Percentiles rank a stretch among this genome's conserved stretches.
These are phyloP conservation scores for Neolamprologus ventralis DNA, from an alignment of 2,113 vertebrate species.

Conservation along the genomic window DNA sequence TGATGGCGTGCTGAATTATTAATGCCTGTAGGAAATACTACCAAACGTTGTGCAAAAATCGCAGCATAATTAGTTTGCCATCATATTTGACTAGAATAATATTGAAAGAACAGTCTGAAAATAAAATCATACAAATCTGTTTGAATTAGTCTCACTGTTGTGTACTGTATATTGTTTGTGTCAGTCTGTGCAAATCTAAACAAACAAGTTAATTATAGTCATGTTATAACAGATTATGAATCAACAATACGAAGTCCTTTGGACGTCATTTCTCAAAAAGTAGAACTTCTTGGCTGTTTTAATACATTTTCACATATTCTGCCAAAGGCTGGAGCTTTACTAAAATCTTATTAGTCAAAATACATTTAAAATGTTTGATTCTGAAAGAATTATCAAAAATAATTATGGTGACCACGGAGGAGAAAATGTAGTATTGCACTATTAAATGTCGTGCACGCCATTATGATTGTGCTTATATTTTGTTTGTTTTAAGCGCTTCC, in stretches of 20 bases:
- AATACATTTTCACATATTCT: background rate
- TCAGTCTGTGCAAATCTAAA: background rate
- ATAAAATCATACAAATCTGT: background rate
- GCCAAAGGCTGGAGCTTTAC: background rate
- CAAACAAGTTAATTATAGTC: background rate
- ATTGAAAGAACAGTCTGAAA: background rate
- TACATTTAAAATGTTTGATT: background rate
- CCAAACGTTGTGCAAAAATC: background rate
- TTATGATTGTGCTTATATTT: background rate
- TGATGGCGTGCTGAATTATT: background rate
- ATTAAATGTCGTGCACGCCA: background rate
- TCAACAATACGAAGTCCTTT: background rate
- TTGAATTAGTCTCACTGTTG: background rate
- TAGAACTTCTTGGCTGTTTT: background rate
- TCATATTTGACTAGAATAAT: background rate
- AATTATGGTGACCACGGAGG: background rate
- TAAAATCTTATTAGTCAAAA: background rate
- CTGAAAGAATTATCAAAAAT: background rate
- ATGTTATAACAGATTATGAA: background rate
- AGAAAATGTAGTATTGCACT: background rate
- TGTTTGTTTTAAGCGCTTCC: background rate
- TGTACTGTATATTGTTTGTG: background rate
- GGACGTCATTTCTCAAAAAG: background rate
- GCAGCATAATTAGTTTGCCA: background rate
- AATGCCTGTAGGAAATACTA: background rate